A percentile compares a stretch with the other conserved stretches of the same genome.
Conservation (phyloP, 2,888 invertebrate genomes). For the Erannis defoliaria region DNA sequence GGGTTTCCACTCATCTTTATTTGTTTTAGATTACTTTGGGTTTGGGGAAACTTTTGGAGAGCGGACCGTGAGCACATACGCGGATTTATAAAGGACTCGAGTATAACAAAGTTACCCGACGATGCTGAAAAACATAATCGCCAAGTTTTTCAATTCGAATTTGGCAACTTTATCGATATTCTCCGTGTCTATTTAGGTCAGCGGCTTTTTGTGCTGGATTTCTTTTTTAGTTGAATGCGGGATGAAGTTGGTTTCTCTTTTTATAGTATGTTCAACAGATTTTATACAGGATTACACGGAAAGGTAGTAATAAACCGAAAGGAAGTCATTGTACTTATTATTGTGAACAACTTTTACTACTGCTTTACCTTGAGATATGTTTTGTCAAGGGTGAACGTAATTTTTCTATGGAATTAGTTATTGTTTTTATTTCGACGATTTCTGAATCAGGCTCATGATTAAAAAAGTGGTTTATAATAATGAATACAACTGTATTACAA, state of each 20-base stretch:
- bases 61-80: slow-evolving; percentile 65
- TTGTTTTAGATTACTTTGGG: slow-evolving; percentile 85
- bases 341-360: no score
- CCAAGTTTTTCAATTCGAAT: slow-evolving; percentile 73
- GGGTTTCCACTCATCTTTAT: slow-evolving; percentile 80
- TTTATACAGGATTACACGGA: no score
- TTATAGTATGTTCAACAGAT: neutral
- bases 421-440: no score
- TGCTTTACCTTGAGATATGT: no score
- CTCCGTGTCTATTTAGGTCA: slow-evolving; percentile 31
- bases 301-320: no score
- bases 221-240: slow-evolving; percentile 10
- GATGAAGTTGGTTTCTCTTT: slow-evolving; percentile 5
- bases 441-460: no score
- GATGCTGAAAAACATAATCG: slow-evolving; percentile 57
- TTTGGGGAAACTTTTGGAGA: slow-evolving; percentile 66
- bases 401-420: no score
- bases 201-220: slow-evolving; percentile 15
- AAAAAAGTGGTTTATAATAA: no score
- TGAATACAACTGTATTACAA: no score
- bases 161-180: slow-evolving; percentile 56
- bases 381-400: no score
- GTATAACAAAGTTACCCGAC: slow-evolving; percentile 58
- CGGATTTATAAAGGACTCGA: slow-evolving; percentile 68
- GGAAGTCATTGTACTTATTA: no score